A percentile compares a stretch with the other conserved stretches of the same genome.
Conservation (phyloP, 2,888 invertebrate species). For the Anarsia innoxiella region DNA sequence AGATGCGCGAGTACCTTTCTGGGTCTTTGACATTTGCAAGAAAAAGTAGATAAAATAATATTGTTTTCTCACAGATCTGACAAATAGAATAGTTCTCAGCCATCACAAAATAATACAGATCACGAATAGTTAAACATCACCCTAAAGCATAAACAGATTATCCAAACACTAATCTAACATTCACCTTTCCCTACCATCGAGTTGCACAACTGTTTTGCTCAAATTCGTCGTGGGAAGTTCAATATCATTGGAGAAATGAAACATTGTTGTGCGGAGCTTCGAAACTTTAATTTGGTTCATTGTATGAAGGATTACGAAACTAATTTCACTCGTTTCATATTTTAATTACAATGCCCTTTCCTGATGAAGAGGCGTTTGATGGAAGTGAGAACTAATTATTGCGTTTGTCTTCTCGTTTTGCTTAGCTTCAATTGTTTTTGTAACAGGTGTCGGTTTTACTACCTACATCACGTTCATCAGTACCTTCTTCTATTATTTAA, state of each 20-base stretch:
- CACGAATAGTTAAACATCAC: not conserved
- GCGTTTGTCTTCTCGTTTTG: no score
- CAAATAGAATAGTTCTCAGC: no score
- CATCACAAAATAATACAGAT: no score
- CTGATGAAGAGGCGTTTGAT: not conserved
- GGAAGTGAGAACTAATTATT: no score
- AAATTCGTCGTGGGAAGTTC: constrained; percentile 41
- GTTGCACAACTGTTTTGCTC: constrained; percentile 41
- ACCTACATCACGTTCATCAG: no score
- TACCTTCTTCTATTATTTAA: no score
- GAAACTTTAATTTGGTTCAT: constrained; percentile 26
- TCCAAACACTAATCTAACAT: constrained; percentile 32
- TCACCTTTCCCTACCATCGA: constrained; percentile 50
- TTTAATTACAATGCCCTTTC: constrained; percentile 40
- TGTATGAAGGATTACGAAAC: constrained; percentile 38
- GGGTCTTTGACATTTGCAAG: no score
- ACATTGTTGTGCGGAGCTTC: constrained; percentile 31
- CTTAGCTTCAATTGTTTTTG: no score
- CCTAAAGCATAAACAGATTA: constrained; percentile 3
- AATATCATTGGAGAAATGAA: constrained; percentile 34
- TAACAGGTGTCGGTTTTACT: no score
- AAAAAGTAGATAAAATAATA: no score
- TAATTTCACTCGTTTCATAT: constrained; percentile 33
- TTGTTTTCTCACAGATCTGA: no score
- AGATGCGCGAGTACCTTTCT: no score